Conservation (phyloP, 2,888 invertebrate genomes). For the Cenopis cana region DNA sequence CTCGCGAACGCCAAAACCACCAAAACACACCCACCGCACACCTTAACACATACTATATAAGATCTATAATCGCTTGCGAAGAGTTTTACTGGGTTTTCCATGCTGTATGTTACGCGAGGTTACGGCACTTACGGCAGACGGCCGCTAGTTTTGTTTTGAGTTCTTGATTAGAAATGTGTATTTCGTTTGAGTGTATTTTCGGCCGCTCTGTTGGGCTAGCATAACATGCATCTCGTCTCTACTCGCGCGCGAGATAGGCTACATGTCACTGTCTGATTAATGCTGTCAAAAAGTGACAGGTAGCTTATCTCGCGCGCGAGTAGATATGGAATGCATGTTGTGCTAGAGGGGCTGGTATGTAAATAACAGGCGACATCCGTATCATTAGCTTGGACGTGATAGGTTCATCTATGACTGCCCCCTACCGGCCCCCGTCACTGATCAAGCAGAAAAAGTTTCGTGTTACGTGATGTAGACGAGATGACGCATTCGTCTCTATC, state of each 20-base stretch:
- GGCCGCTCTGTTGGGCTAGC: no score
- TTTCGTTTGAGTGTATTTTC: background rate
- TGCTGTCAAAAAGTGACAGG: no score
- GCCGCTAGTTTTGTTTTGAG: slow-evolving; percentile 23
- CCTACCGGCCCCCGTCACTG: no score
- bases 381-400: background rate
- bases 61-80: slow-evolving; percentile 10
- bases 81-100: slow-evolving; percentile 17
- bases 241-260: no score
- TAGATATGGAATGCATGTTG: no score
- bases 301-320: no score
- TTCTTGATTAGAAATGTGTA: slow-evolving; percentile 13
- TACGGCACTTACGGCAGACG: slow-evolving; percentile 30
- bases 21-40: background rate
- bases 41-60: background rate
- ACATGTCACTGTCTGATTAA: no score
- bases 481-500: background rate
- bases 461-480: background rate
- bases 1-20: slow-evolving; percentile 11
- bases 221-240: no score
- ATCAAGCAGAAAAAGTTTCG: background rate
- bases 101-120: slow-evolving; percentile 16
- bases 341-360: no score
- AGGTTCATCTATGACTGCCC: background rate
- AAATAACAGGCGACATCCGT: background rate